Evolutionary conservation across 2,113 vertebrate species (phyloP).

Genomic region (Puntigrus tetrazona): DNA sequence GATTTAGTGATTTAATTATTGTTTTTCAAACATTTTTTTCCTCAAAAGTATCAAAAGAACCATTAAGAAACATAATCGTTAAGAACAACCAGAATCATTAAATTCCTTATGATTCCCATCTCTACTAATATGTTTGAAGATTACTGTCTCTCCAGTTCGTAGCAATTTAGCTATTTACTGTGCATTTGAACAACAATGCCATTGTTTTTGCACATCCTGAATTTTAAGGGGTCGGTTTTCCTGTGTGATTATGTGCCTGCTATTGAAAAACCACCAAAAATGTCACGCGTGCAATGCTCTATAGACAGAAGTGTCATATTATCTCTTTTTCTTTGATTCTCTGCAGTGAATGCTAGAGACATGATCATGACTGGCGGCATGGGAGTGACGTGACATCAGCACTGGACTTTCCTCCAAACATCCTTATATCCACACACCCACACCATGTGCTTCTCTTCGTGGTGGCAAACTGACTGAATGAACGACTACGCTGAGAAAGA

Average conservation of each 20-base stretch:
- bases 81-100: background rate
- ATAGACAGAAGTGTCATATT: background rate
- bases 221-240: background rate
- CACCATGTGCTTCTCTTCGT: slow-evolving; percentile 41
- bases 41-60: background rate
- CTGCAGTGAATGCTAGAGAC: slow-evolving; percentile 64
- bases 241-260: background rate
- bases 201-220: background rate
- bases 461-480: slow-evolving; percentile 51
- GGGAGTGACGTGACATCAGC: slow-evolving; percentile 88
- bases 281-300: background rate
- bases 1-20: too few relatives aligned
- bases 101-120: background rate
- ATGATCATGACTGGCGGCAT: slow-evolving; percentile 80
- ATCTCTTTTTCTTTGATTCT: slow-evolving; percentile 55
- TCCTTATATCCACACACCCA: background rate
- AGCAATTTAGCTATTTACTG: background rate
- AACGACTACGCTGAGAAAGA: slow-evolving; percentile 36
- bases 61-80: background rate
- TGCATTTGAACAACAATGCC: background rate
- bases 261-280: background rate
- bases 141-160: background rate
- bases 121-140: background rate
- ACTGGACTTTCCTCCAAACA: slow-evolving; percentile 50
- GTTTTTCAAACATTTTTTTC: background rate